Base-by-base conservation (phyloP, 1,140 invertebrate genomes). In the Hycleus phaleratus region DNA sequence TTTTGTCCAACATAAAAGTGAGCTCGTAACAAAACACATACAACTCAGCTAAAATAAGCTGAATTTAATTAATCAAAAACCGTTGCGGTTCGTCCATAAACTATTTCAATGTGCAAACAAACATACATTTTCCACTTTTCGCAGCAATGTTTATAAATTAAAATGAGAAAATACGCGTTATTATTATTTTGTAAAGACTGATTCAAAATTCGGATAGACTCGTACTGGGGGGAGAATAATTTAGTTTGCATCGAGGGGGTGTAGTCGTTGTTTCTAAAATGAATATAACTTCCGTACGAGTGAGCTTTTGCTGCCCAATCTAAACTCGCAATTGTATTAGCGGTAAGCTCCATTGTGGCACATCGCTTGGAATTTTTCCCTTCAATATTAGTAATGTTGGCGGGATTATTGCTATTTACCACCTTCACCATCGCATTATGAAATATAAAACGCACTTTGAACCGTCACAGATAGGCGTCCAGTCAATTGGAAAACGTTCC, bases 261-360 rank as follows among this genome's bases (percentile, higher is more conserved):
- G 63, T 10, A 39, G 10, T 10, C 6, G 40, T 59, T 55, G 65
- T 58, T 67, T 60, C 60, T 18, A 62, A 68, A 68, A 63, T 68
- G 67, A 68, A 65, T 65, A 68, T 68, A 68, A 68, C 63, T 68
- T 68, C 67, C 65, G 60, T 63, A 51, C 59, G 63, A 62, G 51
- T 61, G 65, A 63, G 62, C 61, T 63, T 66, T 63, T 60, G 62
- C 62, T 65, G 67, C 61, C 65, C 67, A 67, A 68, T 68, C 65
- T 67, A 67, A 68, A 68, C 67, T 61, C 61, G 67, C 67, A 68
- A 68, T 68, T 68, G 65, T 68, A 63, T 68, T 67, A 62, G 65
- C 64, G 66, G 66, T 68, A 68, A 68, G 66, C 66, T 68, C 62
- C 61, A 55, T 63, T 59, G 59, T 62, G 63, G 62, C 56, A 65